Evolutionary conservation across 2,888 invertebrate species (phyloP).

Genomic region (Cheilosia variabilis): DNA sequence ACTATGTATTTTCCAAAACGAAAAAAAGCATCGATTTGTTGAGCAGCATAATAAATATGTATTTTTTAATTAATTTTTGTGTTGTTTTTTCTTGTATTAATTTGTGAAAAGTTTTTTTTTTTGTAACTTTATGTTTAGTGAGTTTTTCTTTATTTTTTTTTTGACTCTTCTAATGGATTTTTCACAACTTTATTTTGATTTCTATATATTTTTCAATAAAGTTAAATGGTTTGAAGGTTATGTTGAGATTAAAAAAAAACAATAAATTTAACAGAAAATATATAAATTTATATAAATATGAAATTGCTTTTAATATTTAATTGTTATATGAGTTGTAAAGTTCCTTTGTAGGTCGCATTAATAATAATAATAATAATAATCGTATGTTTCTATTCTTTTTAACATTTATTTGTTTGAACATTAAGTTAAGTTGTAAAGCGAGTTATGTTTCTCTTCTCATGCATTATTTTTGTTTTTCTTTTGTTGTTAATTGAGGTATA

Average conservation of each 20-base stretch:
- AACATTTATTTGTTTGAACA: conserved; percentile 45
- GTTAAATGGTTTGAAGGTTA: conserved; percentile 52
- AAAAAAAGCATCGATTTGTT: conserved; percentile 67
- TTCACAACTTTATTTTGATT: conserved; percentile 3
- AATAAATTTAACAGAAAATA: conserved; percentile 28
- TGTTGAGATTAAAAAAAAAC: conserved; percentile 38
- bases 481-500: conserved; percentile 46
- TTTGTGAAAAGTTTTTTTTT: conserved; percentile 36
- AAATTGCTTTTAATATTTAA: conserved; percentile 71
- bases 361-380: conserved; percentile 56
- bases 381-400: conserved; percentile 63
- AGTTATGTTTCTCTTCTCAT: conserved; percentile 67
- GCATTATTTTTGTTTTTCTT: conserved; percentile 52
- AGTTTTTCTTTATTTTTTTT: conserved; percentile 24
- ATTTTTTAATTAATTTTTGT: conserved; percentile 57
- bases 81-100: conserved; percentile 55
- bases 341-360: conserved; percentile 73
- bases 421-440: conserved; percentile 51
- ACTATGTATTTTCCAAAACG: conserved; percentile 36
- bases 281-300: conserved; percentile 50
- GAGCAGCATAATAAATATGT: conserved; percentile 65
- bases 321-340: conserved; percentile 72
- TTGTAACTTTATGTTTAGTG: conserved; percentile 42
- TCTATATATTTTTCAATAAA: conserved; percentile 21
- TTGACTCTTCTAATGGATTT: conserved; percentile 32